A percentile compares a stretch with the other conserved stretches of the same genome.
Evolutionary conservation across 2,113 vertebrate species (phyloP).

Genomic region (Sylvicapra grimmia): DNA sequence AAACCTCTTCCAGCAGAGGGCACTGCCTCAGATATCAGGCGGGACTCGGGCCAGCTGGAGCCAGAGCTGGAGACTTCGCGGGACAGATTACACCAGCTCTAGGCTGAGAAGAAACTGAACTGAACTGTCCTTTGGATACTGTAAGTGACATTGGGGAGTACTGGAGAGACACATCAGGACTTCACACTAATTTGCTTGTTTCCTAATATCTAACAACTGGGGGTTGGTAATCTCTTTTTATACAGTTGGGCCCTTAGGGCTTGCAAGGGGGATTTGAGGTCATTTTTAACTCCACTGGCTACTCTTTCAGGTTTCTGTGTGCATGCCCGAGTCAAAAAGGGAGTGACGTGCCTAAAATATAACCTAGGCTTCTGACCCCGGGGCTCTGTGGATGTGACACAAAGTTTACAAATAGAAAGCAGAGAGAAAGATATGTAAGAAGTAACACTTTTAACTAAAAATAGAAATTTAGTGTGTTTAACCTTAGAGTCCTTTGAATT

Average conservation of each 20-base stretch:
- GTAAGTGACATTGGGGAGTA: slow-evolving; percentile 52
- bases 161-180: background rate
- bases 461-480: slow-evolving; percentile 28
- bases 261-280: background rate
- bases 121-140: slow-evolving; percentile 43
- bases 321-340: slow-evolving; percentile 3
- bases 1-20: slow-evolving; percentile 68
- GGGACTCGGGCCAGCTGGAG: background rate
- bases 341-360: background rate
- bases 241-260: background rate
- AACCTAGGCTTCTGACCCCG: background rate
- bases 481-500: slow-evolving; percentile 28
- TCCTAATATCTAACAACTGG: background rate
- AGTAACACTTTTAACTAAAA: slow-evolving; percentile 53
- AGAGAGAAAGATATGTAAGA: slow-evolving; percentile 3
- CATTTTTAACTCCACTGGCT: background rate
- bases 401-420: slow-evolving; percentile 56
- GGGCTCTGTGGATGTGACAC: background rate
- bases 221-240: slow-evolving; percentile 2
- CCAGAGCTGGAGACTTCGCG: slow-evolving; percentile 27
- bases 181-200: background rate
- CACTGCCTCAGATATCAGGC: slow-evolving; percentile 36
- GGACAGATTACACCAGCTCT: slow-evolving; percentile 9
- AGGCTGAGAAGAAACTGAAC: slow-evolving; percentile 4
- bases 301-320: slow-evolving; percentile 9